Evolutionary conservation across 2,113 vertebrate genomes (phyloP), one percentile per base, ranked within the genome.

Genomic region (Ammodytes dubius): DNA sequence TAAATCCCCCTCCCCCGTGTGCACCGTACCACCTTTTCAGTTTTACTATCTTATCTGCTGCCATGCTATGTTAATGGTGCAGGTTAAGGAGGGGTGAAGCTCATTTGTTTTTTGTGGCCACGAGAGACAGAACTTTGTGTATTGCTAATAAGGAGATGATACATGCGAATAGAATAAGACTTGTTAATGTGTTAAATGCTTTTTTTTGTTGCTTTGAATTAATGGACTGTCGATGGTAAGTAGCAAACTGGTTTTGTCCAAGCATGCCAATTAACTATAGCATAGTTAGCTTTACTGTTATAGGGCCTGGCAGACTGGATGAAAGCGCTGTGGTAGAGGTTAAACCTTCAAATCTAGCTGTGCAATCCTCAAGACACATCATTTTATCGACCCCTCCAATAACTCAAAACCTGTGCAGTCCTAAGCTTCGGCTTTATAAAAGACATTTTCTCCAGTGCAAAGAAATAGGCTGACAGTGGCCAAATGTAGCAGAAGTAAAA

Each of bases 401-500:
- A 56, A 56, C 43, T 57, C 71, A 61, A 37, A 27, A 1, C 52
- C 40, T 59, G 50, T 52, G 64, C 45, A 47, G 27, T 45, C 53
- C 49, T 66, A 19, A 35, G 45, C 77, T 70, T 63, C 74, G 12
- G 37, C 63, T 39, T 4, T 12, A 37, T 7, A 40, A 17, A 27
- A 73, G 66, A 69, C 65, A 45, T 74, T 67, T 82, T 59, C 56
- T 52, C 43, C 59, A 35, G 40, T 56, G 13, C 35, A 49, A 49
- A 35, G 65, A 80, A 86, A 86, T 49, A 80, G 71, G 72, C 71
- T 83, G 86, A 77, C 67, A 72, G 53, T 64, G 67, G 70, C 43
- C 13, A 17, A 77, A 59, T 52, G 45, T 45, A 14, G 14, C 9
- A 50, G 14, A 78, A 47, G 6, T 17, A 27, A 27, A 27, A 27